Percentiles rank a stretch among this genome's conserved stretches.
Conservation (phyloP, 2,113 vertebrate species). For the Apteryx owenii region DNA sequence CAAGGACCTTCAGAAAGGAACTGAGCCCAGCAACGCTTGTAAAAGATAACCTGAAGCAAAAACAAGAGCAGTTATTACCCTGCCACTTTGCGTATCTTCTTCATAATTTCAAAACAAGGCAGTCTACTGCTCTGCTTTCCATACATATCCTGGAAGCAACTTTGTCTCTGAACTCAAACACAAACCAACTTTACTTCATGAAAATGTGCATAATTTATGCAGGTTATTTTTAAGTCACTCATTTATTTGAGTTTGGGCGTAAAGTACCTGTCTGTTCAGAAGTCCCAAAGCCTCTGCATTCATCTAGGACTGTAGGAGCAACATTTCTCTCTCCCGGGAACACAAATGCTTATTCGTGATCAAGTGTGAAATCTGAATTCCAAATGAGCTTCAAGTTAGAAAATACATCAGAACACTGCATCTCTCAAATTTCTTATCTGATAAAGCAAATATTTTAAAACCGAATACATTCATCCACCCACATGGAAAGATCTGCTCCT, state of each 20-base stretch:
- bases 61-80: not conserved
- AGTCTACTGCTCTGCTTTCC: not conserved
- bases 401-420: not conserved
- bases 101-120: not conserved
- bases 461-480: not conserved
- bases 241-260: not conserved
- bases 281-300: not conserved
- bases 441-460: not conserved
- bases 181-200: not conserved
- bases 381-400: not conserved
- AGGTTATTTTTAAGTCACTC: conserved; percentile 5
- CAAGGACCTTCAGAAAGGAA: not conserved
- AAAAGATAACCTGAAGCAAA: not conserved
- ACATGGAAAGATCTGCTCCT: not conserved
- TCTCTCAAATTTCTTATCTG: not conserved
- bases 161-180: not conserved
- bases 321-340: not conserved
- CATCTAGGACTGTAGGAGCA: not conserved
- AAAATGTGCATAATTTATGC: not conserved
- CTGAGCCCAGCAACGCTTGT: not conserved
- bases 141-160: not conserved
- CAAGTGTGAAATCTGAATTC: not conserved
- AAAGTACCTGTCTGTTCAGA: not conserved
- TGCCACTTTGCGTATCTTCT: not conserved
- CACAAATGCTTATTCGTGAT: not conserved